Evolutionary conservation across 2,888 invertebrate genomes (phyloP).

Genomic region (Aplocera efformata): DNA sequence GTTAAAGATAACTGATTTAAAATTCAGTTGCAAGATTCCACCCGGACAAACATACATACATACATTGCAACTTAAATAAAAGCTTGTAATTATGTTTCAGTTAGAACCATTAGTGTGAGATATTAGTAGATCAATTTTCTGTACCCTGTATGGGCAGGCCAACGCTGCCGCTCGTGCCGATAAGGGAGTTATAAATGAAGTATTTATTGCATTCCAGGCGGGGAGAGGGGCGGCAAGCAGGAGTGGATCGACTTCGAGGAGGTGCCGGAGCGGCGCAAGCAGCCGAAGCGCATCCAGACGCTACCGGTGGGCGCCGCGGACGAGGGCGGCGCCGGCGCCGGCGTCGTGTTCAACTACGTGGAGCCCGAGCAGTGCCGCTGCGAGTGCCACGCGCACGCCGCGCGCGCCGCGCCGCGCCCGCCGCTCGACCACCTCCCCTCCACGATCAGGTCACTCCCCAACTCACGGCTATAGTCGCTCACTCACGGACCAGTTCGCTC

Average conservation of each 20-base stretch:
- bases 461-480: too few relatives aligned
- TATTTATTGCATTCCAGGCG: conserved; percentile 6
- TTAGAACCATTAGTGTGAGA: too few relatives aligned
- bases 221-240: conserved; percentile 46
- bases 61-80: too few relatives aligned
- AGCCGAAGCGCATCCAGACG: conserved; percentile 90
- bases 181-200: too few relatives aligned
- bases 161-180: too few relatives aligned
- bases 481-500: too few relatives aligned
- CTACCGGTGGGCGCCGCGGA: conserved; percentile 82
- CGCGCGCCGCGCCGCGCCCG: conserved; percentile 49
- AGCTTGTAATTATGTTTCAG: too few relatives aligned
- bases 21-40: too few relatives aligned
- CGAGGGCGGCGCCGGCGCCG: conserved; percentile 45
- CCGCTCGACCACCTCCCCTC: conserved; percentile 39
- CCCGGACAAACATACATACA: too few relatives aligned
- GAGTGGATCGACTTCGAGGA: conserved; percentile 95
- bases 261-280: conserved; percentile 89
- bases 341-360: conserved; percentile 85
- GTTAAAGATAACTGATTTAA: too few relatives aligned
- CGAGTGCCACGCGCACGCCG: conserved; percentile 86
- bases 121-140: too few relatives aligned
- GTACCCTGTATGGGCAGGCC: too few relatives aligned
- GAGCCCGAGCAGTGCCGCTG: conserved; percentile 94
- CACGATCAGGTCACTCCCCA: conserved; percentile 13